Conservation (phyloP, 2,113 vertebrate genomes). For the Zosterops hypoxanthus region DNA sequence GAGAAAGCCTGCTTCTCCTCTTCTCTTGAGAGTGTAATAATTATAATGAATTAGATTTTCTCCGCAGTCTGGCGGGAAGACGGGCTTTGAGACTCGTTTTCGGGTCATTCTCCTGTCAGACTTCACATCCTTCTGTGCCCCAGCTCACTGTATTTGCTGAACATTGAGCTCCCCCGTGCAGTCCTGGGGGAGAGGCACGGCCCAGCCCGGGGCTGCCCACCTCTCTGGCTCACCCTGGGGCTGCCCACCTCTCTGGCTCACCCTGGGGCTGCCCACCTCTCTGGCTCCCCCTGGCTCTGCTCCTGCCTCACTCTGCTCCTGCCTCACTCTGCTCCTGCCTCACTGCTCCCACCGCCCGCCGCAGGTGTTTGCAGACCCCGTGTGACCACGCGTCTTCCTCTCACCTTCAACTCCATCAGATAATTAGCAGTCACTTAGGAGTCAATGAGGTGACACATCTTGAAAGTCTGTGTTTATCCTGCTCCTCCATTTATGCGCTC, state of each 20-base stretch:
- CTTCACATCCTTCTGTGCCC: neutral
- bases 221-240: neutral
- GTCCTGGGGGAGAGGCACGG: neutral
- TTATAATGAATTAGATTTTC: conserved; percentile 67
- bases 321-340: neutral
- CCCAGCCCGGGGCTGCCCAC: neutral
- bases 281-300: too few relatives aligned
- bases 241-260: too few relatives aligned
- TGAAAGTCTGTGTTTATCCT: neutral
- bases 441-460: neutral
- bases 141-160: conserved; percentile 34
- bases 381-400: neutral
- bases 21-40: conserved; percentile 64
- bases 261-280: too few relatives aligned
- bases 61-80: conserved; percentile 13
- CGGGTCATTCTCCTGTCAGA: conserved; percentile 24
- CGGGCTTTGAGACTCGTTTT: neutral
- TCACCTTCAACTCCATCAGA: neutral
- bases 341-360: neutral
- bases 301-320: neutral
- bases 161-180: neutral
- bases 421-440: neutral
- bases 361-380: neutral
- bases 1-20: conserved; percentile 49
- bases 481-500: neutral